These are phyloP conservation scores for Pteromalus puparum DNA, from an alignment of 1,140 invertebrate species.

Conservation along the genomic window DNA sequence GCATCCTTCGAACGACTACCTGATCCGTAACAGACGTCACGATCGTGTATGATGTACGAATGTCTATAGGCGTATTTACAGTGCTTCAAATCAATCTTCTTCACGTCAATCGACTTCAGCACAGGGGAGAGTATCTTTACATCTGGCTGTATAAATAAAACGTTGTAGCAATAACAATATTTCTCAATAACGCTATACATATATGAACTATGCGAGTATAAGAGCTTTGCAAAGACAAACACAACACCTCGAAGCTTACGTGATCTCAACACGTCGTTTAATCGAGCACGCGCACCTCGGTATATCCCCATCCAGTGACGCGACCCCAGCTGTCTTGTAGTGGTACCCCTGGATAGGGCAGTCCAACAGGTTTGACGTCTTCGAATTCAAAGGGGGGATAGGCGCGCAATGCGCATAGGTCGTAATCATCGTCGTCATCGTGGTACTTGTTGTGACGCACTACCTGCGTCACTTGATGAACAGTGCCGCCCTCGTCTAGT, in stretches of 20 bases:
- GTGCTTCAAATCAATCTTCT: neutral
- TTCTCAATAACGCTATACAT: neutral
- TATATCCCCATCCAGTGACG: constrained; percentile 51
- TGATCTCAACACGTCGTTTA: too few relatives aligned
- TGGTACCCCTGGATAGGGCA: neutral
- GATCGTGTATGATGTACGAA: constrained; percentile 10
- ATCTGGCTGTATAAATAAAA: constrained; percentile 5
- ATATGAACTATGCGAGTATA: too few relatives aligned
- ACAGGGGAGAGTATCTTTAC: neutral
- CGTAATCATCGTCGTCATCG: constrained; percentile 73
- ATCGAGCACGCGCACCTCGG: constrained; percentile 22
- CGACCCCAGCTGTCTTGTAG: constrained; percentile 29
- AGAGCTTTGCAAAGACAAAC: neutral
- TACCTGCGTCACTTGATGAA: constrained; percentile 57
- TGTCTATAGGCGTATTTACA: neutral
- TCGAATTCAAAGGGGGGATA: neutral
- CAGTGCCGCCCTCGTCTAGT: neutral
- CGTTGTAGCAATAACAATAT: neutral
- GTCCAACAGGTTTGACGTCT: neutral
- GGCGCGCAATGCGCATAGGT: constrained; percentile 51
- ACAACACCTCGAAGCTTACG: neutral
- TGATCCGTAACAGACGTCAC: constrained; percentile 14
- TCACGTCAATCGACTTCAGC: neutral
- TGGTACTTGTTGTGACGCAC: constrained; percentile 60
- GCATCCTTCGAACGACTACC: neutral